Base-by-base conservation (phyloP, 2,113 vertebrate genomes). In the Eulemur macaco region DNA sequence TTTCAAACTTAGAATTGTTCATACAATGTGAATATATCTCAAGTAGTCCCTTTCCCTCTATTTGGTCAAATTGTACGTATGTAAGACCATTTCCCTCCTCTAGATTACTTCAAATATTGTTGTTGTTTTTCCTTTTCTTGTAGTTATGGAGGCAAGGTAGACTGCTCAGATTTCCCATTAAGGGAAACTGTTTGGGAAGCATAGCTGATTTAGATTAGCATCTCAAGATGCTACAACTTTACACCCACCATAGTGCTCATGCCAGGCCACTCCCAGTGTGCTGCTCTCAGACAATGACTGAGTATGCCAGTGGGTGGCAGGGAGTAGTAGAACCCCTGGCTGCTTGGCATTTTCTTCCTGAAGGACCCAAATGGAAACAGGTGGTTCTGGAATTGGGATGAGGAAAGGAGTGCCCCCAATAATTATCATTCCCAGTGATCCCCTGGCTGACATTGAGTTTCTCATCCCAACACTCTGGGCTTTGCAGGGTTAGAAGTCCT, bases 181-280 rank as follows among this genome's bases (percentile, higher is more conserved):
- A 86, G 42, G 60, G 27, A 64, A 83, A 23, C 56, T 89, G 9
- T 20, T 20, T 58, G 13, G n/a, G 37, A 54, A 80, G 17, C 20
- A 58, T 5, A 84, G 21, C 52, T 25, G 27, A 69, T 20, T 13
- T 8, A 29, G 7, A 29, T 13, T 8, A 29, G 9, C 23, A 27
- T 8, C 34, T 50, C 34, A 31, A 50, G 10, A 25, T 20, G 13
- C 25, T 77, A 47, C 6, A 45, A 20, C 14, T 47, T 23, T 73
- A 42, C 6, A 27, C 50, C n/a, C 14, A 52, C 23, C 12, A 1
- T 0, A 12, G 1, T 29, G 23, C 27, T 17, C 13, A 2, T 7
- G 1, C 0, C 14, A 54, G 18, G 21, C 2, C 4, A 9, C 66
- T 56, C 34, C 29, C 25, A 21, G 27, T 20, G 3, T 2, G 37